A percentile compares a stretch with the other conserved stretches of the same genome.
Conservation (phyloP, 2,797 vertebrate species). For the Prunella strophiata region DNA sequence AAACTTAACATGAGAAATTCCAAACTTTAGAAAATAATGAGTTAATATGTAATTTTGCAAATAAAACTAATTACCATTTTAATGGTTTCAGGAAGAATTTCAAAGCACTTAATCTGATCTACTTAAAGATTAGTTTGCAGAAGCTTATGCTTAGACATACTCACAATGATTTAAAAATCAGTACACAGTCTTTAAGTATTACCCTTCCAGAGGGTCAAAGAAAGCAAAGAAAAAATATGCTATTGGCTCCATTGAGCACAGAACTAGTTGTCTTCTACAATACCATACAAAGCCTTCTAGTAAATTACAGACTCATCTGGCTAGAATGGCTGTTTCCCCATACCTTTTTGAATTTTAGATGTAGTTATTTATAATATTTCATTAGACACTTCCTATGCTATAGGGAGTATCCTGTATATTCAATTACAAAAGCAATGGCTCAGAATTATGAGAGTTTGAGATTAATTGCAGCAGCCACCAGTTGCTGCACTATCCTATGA, state of each 20-base stretch:
- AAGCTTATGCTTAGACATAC: neutral
- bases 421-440: neutral
- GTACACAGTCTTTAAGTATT: neutral
- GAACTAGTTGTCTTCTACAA: neutral
- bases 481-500: neutral
- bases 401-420: neutral
- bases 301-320: neutral
- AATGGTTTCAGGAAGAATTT: neutral
- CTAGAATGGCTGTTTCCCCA: neutral
- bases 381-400: neutral
- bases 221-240: neutral
- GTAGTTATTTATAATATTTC: neutral
- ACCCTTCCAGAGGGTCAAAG: neutral
- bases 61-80: neutral
- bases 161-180: neutral
- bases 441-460: neutral
- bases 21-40: neutral
- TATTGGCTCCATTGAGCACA: neutral
- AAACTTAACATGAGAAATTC: neutral
- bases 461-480: neutral
- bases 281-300: neutral
- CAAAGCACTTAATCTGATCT: neutral
- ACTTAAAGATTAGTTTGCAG: neutral
- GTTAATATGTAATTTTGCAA: neutral
- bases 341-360: neutral